Evolutionary conservation across 2,888 invertebrate genomes (phyloP), one percentile per base, ranked within the genome.

Genomic region (Acheta domesticus): DNA sequence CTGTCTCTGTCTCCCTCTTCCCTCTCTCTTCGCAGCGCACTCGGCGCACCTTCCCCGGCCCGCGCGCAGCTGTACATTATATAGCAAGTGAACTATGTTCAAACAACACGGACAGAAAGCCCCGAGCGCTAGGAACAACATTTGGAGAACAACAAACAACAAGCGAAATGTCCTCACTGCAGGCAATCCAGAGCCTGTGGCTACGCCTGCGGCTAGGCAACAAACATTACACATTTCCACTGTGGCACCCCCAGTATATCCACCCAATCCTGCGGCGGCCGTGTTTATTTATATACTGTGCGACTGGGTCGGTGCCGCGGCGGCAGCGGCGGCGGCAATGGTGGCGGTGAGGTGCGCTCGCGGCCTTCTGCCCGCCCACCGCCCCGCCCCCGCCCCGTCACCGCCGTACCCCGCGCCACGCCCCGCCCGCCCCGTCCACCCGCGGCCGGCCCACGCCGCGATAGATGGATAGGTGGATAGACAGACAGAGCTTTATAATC

Each of bases 101-200:
- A 76, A 76, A 49, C 76, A 76, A 76, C 76, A 76, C 62, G 62
- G n/a, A 62, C 62, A 62, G 62, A 62, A 62, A 62, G 49, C n/a
- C 76, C 76, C 76, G 76, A n/a, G 76, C 76, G 76, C 76, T 62
- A 62, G 76, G 76, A 76, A 76, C 76, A 76, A 76, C 76, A 76
- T 76, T 76, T 76, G 76, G 76, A 76, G 76, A 76, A 76, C 76
- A 48, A 76, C 76, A 76, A 76, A 76, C 76, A 76, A 36, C 16
- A 62, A 16, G 16, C 62, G 62, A 62, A 62, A 62, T 62, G 62
- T 62, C 62, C 62, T 62, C 62, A 8, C 62, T 62, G 62, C 62
- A n/a, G 62, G 62, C 62, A 62, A 16, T 62, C 62, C 62, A 62
- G n/a, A 14, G 62, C 62, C 8, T 14, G 16, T 14, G 62, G 62